Base-by-base conservation (phyloP, 2,888 invertebrate genomes). In the Meta bourneti region DNA sequence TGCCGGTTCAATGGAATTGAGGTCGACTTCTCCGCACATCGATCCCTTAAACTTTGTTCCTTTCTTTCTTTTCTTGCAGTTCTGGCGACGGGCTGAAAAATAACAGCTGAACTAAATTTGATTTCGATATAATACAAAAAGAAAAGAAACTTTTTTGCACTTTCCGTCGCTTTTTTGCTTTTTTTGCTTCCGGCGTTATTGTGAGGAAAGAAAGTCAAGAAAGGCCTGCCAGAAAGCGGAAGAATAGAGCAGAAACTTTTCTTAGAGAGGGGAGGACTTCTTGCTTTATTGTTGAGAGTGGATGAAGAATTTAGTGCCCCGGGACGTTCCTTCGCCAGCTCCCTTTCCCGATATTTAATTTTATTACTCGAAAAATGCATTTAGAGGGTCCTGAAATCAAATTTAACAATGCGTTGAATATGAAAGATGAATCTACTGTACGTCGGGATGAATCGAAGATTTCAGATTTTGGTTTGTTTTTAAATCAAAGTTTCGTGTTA, bases 51-150 rank as follows among this genome's bases (percentile, higher is more conserved):
- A 86, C 85, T 86, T 78, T n/a, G 81, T 82, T 82, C 81, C 69
- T 77, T 49, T 49, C 70, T 16, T 13, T 51, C 71, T 49, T 79
- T 79, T 61, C 19, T 20, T 34, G 7, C 16, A 75, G 54, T 51
- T 70, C 75, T 79, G 51, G 8, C 52, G 72, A 72, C 72, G 72
- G 77, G 85, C 78, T 78, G 78, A 78, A 86, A 86, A 86, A 86
- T 86, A 86, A 78, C 85, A 86, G 85, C 85, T 86, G 85, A 86
- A 86, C 85, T 86, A 86, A 86, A 86, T 86, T 86, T 86, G 85
- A 86, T 86, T 86, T 86, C 85, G 78, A 86, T 86, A 86, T 78
- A 86, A 86, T 86, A 86, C 78, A 86, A 86, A 86, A 86, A 86
- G 85, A 86, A 86, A 86, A 51, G 85, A 78, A 86, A 77, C 77